phyloP scores from a whole-genome alignment of 1,140 invertebrate genomes.

The Monochamus saltuarius region DNA sequence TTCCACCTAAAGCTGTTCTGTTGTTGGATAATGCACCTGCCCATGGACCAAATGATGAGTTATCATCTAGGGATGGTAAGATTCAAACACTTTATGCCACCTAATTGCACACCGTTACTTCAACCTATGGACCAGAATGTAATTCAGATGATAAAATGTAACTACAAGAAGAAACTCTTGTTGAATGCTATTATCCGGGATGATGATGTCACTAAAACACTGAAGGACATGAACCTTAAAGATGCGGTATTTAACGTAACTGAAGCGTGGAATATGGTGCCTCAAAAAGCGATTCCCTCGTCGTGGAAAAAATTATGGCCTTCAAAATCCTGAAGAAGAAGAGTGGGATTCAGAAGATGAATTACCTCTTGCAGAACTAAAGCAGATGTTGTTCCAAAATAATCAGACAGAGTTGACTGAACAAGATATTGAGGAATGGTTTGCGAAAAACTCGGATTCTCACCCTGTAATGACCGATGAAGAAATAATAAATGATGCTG shows the following conservation, averaged over 20 bases:
- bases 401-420: too few species aligned
- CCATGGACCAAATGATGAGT: slow-evolving; percentile 18
- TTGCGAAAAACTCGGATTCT: slow-evolving; percentile 34
- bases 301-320: slow-evolving; percentile 5
- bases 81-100: slow-evolving; percentile 47
- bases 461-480: slow-evolving; percentile 40
- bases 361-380: too few species aligned
- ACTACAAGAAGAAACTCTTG: slow-evolving; percentile 31
- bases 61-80: slow-evolving; percentile 31
- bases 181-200: slow-evolving; percentile 1
- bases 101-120: slow-evolving; percentile 49
- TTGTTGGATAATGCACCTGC: slow-evolving; percentile 43
- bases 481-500: slow-evolving; percentile 31
- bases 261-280: slow-evolving; percentile 1
- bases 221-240: slow-evolving; percentile 11
- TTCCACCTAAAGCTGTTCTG: slow-evolving; percentile 28
- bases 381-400: too few species aligned
- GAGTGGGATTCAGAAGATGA: not conserved
- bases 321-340: slow-evolving; percentile 3
- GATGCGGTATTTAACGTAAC: slow-evolving; percentile 15
- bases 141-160: slow-evolving; percentile 38
- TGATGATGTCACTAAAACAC: slow-evolving; percentile 9
- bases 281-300: not conserved
- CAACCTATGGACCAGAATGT: slow-evolving; percentile 47
- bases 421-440: slow-evolving; percentile 7